phyloP scores from a whole-genome alignment of 2,888 invertebrate genomes.

The Blastobasis lacticolella region DNA sequence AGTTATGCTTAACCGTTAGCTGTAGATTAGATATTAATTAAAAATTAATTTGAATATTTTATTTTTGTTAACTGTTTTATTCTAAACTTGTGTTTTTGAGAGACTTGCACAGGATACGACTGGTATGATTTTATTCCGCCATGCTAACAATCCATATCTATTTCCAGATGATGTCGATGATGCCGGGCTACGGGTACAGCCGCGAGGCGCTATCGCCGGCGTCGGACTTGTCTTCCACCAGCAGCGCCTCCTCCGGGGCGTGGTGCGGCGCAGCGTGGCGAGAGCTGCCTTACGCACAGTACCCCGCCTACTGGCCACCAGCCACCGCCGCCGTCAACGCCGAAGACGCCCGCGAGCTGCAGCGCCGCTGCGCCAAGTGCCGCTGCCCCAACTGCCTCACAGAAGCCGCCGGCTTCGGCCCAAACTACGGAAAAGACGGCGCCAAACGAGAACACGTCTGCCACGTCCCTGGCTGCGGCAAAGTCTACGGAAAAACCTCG shows the following conservation, averaged over 20 bases:
- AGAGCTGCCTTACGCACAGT: conserved; percentile 53
- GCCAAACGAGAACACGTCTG: conserved; percentile 90
- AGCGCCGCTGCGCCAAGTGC: conserved; percentile 83
- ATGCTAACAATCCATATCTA: too few species aligned
- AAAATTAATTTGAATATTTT: too few species aligned
- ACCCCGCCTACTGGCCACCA: conserved; percentile 66
- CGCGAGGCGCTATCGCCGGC: conserved; percentile 69
- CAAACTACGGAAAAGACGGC: conserved; percentile 80
- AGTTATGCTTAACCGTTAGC: too few species aligned
- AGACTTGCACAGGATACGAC: too few species aligned
- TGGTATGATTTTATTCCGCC: too few species aligned
- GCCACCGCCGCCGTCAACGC: conserved; percentile 34
- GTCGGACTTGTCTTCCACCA: conserved; percentile 60
- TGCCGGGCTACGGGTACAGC: conserved; percentile 57
- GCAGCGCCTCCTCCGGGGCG: conserved; percentile 56
- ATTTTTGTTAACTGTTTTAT: too few species aligned
- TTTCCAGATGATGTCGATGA: conserved; percentile 66
- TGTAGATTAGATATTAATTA: too few species aligned
- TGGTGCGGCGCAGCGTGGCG: conserved; percentile 62
- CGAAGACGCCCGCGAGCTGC: conserved; percentile 71
- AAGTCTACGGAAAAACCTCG: conserved; percentile 94
- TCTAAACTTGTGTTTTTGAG: too few species aligned
- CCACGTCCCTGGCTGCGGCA: conserved; percentile 89
- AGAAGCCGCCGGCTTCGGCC: conserved; percentile 85
- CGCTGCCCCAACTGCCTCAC: conserved; percentile 87